Conservation (phyloP, 1,140 invertebrate species). For the Drosophila nigrodunni region DNA sequence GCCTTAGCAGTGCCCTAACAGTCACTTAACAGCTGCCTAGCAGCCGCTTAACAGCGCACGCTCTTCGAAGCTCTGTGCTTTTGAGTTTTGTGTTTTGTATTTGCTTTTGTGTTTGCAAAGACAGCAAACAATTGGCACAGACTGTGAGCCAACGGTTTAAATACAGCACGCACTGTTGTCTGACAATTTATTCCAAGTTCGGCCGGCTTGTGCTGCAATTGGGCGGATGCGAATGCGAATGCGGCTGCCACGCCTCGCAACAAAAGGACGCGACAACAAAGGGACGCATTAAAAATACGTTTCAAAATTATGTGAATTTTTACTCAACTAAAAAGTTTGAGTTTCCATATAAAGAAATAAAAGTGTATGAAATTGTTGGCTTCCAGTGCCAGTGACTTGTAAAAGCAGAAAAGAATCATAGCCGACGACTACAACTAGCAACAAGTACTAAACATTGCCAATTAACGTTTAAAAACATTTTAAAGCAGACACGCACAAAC, state of each 20-base stretch:
- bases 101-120: slow-evolving; percentile 50
- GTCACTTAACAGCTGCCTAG: slow-evolving; percentile 26
- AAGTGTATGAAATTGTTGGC: not conserved
- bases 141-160: slow-evolving; percentile 62
- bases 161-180: slow-evolving; percentile 74
- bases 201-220: slow-evolving; percentile 77
- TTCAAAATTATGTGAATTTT: slow-evolving; percentile 1
- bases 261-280: not conserved
- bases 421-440: slow-evolving; percentile 10
- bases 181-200: slow-evolving; percentile 80
- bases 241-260: slow-evolving; percentile 29
- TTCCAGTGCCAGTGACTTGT: not conserved
- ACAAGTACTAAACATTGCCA: slow-evolving; percentile 46
- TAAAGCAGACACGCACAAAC: not conserved
- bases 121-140: slow-evolving; percentile 51
- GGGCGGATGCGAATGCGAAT: slow-evolving; percentile 27
- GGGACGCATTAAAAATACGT: slow-evolving; percentile 28
- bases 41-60: slow-evolving; percentile 37
- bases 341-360: not conserved
- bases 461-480: slow-evolving; percentile 60
- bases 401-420: not conserved
- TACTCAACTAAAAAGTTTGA: not conserved
- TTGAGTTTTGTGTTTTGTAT: slow-evolving; percentile 52
- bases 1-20: slow-evolving; percentile 7
- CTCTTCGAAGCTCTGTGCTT: slow-evolving; percentile 65